Base-by-base conservation (phyloP, 2,113 vertebrate species). In the Apteryx owenii region DNA sequence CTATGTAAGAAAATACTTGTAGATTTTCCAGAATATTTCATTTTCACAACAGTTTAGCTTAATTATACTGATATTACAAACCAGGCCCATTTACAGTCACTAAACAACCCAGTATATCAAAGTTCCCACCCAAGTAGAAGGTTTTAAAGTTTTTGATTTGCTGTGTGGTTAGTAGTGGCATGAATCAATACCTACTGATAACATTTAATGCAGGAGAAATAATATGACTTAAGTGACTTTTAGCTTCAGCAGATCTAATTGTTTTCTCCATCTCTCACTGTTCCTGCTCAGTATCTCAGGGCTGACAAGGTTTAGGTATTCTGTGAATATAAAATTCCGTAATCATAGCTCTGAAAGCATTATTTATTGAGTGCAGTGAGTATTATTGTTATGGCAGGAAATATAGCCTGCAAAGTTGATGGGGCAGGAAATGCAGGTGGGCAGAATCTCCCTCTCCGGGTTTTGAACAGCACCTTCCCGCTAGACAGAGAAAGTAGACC, bases 101-200 rank as follows among this genome's bases (percentile, higher is more conserved):
- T 72, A 29, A 80, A 79, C 29, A 88, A 56, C 40, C 15, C 29
- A 62, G 10, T 18, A 58, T 50, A 88, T 88, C 66, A 62, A 78
- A 58, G 33, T 70, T 93, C 53, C 70, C 56, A 93, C 73, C 42
- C 53, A 73, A 86, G 60, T n/a, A 89, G 81, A 96, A 95, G 36
- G 28, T 54, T 92, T 95, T 82, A 90, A 92, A 89, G 20, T 54
- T 61, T 96, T 92, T 85, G 60, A 69, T 93, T 95, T 94, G 44
- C 58, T 81, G 48, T 26, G 2, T 80, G 50, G 56, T 85, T 81
- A 50, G 26, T 3, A 64, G 44, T 68, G 36, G 81, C 96, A 95
- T 96, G 81, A 97, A 95, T 97, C 92, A 94, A 89, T 95, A 79
- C n/a, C 68, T 92, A 79, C 68, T 89, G 93, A 95, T 96, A 96